Conservation (phyloP, 2,888 invertebrate species). For the Caenorhabditis sinica region DNA sequence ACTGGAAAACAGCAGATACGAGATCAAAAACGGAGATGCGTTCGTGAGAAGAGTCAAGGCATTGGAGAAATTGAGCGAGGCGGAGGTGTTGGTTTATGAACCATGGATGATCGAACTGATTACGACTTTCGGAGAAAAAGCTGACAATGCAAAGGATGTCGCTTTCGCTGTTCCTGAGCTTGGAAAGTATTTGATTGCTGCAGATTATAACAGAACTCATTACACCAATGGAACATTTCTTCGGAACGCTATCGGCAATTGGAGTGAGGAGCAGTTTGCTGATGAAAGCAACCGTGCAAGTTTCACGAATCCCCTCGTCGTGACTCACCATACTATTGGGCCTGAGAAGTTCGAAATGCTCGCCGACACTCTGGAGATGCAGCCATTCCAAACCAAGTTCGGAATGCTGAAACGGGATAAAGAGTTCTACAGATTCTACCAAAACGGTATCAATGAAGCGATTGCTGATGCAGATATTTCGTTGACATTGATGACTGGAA, state of each 20-base stretch:
- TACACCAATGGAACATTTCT: constrained; percentile 23
- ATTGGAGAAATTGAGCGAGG: not conserved
- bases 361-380: constrained; percentile 15
- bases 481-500: not conserved
- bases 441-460: not conserved
- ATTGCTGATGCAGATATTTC: not conserved
- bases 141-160: constrained; percentile 11
- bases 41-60: not conserved
- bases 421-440: not conserved
- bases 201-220: not conserved
- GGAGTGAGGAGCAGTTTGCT: not conserved
- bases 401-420: constrained; percentile 10
- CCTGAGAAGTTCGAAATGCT: constrained; percentile 16
- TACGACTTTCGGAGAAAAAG: not conserved
- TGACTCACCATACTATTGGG: constrained; percentile 22
- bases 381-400: not conserved
- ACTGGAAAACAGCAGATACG: not conserved
- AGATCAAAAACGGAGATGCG: constrained; percentile 23
- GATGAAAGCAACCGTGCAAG: not conserved
- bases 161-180: constrained; percentile 21
- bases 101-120: not conserved
- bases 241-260: not conserved
- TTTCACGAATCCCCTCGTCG: not conserved
- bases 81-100: constrained; percentile 1
- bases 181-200: not conserved